Evolutionary conservation across 2,113 vertebrate genomes (phyloP).

Genomic region (Triplophysa siluroides): DNA sequence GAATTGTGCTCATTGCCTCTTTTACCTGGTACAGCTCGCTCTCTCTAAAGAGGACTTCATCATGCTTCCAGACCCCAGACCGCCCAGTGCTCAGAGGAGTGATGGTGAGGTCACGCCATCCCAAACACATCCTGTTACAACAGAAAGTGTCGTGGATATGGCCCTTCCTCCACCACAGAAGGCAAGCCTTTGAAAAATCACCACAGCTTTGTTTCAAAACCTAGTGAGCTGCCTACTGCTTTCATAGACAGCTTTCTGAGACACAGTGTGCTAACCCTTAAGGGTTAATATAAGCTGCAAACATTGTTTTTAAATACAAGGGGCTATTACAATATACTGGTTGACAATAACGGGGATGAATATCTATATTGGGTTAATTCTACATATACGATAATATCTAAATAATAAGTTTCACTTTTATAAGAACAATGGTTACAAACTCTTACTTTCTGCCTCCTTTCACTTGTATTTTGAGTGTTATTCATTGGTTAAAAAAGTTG

Average conservation of each 20-base stretch:
- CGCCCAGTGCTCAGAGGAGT: constrained; percentile 62
- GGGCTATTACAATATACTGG: too few species aligned
- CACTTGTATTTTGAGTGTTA: too few species aligned
- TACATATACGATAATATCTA: too few species aligned
- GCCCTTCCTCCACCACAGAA: constrained; percentile 37
- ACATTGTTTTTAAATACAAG: too few species aligned
- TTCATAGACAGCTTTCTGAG: neutral
- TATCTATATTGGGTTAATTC: too few species aligned
- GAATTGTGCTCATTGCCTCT: neutral
- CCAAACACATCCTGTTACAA: constrained; percentile 57
- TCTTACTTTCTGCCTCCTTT: too few species aligned
- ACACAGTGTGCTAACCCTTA: neutral
- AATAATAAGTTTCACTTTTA: too few species aligned
- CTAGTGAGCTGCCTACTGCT: neutral
- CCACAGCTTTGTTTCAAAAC: neutral
- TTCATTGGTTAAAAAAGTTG: too few species aligned
- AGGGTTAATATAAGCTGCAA: too few species aligned
- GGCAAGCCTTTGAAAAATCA: constrained; percentile 34
- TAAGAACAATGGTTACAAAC: too few species aligned
- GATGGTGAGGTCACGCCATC: constrained; percentile 50
- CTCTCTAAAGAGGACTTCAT: constrained; percentile 80
- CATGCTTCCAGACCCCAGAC: constrained; percentile 74
- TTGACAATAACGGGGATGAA: too few species aligned
- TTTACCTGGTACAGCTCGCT: constrained; percentile 77
- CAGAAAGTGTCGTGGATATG: constrained; percentile 14